These are phyloP conservation scores for Yoshiicerus persimilis DNA, from an alignment of 1,140 invertebrate species.

Conservation along the genomic window DNA sequence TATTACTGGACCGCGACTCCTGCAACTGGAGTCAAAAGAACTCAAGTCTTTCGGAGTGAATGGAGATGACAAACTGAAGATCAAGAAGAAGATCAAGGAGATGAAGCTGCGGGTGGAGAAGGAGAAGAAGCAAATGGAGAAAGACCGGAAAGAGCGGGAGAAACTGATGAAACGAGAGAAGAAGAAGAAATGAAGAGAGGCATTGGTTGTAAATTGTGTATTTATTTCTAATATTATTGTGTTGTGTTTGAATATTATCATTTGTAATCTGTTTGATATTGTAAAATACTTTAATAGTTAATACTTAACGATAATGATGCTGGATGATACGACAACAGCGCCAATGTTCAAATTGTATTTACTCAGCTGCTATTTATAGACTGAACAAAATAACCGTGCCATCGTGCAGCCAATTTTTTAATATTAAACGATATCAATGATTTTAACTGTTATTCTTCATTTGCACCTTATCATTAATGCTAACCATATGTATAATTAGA, in stretches of 20 bases:
- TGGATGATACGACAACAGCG: background rate
- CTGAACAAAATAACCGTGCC: slow-evolving; percentile 18
- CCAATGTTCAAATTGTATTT: slow-evolving; percentile 11
- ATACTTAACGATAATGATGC: background rate
- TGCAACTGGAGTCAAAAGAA: slow-evolving; percentile 81
- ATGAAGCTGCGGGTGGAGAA: slow-evolving; percentile 71
- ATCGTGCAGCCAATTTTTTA: slow-evolving; percentile 22
- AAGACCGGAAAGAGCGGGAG: slow-evolving; percentile 77
- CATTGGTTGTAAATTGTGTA: background rate
- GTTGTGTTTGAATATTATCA: background rate
- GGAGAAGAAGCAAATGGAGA: slow-evolving; percentile 70
- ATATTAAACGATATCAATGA: background rate
- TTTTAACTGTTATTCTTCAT: background rate
- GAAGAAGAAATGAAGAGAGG: slow-evolving; percentile 68
- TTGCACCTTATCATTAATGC: background rate
- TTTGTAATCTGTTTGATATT: slow-evolving; percentile 20
- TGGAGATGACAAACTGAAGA: slow-evolving; percentile 74
- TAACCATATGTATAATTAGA: too few relatives aligned
- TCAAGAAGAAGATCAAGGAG: slow-evolving; percentile 88
- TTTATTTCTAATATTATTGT: background rate
- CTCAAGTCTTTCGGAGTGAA: slow-evolving; percentile 81
- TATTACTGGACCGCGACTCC: slow-evolving; percentile 77
- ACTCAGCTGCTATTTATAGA: slow-evolving; percentile 22
- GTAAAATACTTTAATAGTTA: background rate
- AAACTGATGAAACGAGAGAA: slow-evolving; percentile 73